phyloP scores from a whole-genome alignment of 2,888 invertebrate species.

The Rhagonycha lutea region DNA sequence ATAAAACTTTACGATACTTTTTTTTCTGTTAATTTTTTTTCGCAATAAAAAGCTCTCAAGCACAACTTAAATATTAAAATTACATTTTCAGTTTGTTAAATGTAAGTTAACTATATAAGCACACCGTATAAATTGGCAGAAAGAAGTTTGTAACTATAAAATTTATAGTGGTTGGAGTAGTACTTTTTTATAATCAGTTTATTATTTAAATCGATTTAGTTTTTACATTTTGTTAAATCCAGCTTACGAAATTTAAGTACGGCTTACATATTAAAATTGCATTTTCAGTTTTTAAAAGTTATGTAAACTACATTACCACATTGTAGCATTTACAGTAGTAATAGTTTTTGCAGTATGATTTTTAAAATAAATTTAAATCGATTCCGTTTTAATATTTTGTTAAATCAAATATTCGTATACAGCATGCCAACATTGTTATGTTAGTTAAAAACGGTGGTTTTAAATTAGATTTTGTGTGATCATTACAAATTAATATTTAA shows the following conservation, averaged over 20 bases:
- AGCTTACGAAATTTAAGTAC: too few relatives aligned
- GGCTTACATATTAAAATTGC: too few relatives aligned
- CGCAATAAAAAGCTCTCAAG: not conserved
- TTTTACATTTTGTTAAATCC: not conserved
- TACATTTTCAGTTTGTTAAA: not conserved
- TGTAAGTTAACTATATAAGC: not conserved
- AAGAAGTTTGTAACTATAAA: not conserved
- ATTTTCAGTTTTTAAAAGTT: too few relatives aligned
- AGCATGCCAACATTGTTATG: not conserved
- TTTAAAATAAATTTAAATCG: not conserved
- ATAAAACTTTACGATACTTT: not conserved
- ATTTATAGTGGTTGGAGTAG: not conserved
- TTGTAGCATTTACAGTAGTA: too few relatives aligned
- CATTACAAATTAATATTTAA: not conserved
- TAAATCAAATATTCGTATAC: not conserved
- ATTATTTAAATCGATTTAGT: not conserved
- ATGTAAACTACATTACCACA: too few relatives aligned
- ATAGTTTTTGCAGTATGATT: too few relatives aligned
- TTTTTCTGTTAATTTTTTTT: not conserved
- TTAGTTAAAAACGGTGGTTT: not conserved
- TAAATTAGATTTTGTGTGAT: not conserved
- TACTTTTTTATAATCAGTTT: not conserved
- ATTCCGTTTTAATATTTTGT: not conserved
- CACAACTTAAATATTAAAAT: not conserved
- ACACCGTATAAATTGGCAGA: not conserved